Conservation (phyloP, 2,113 vertebrate species). For the Notarius quadriscutis region DNA sequence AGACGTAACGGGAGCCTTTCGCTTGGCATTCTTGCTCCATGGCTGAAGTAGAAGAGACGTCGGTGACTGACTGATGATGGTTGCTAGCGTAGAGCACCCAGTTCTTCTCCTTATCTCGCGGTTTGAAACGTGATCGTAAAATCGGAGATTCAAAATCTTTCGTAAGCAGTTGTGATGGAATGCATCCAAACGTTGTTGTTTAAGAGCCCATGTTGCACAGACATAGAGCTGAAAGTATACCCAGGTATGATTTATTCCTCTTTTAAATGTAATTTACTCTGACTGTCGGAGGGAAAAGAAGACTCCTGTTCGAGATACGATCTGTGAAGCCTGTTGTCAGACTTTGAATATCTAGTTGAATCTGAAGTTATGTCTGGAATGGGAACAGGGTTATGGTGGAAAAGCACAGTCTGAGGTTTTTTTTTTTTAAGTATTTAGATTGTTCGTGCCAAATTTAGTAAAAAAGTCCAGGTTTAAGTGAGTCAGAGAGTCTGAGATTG, state of each 20-base stretch:
- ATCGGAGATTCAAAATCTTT: no score
- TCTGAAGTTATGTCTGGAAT: background rate
- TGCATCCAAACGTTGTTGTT: no score
- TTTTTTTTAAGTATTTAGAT: no score
- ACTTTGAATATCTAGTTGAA: background rate
- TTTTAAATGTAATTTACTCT: background rate
- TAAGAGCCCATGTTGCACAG: no score
- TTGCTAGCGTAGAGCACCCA: no score
- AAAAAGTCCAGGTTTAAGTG: background rate
- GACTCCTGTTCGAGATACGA: background rate
- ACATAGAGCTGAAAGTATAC: background rate
- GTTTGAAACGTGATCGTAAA: no score
- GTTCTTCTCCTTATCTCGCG: no score
- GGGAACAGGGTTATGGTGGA: background rate
- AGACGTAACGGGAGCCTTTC: no score
- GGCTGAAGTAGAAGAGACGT: no score
- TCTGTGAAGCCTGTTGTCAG: background rate
- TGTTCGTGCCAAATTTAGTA: background rate
- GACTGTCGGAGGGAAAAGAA: background rate
- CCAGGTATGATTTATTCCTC: background rate
- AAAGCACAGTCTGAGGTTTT: background rate
- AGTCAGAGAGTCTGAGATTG: background rate
- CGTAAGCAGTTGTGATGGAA: no score
- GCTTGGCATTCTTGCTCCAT: no score
- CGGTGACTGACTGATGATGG: no score